These are phyloP conservation scores for Myotis lucifugus DNA, from an alignment of 2,113 vertebrate species.

Conservation along the genomic window DNA sequence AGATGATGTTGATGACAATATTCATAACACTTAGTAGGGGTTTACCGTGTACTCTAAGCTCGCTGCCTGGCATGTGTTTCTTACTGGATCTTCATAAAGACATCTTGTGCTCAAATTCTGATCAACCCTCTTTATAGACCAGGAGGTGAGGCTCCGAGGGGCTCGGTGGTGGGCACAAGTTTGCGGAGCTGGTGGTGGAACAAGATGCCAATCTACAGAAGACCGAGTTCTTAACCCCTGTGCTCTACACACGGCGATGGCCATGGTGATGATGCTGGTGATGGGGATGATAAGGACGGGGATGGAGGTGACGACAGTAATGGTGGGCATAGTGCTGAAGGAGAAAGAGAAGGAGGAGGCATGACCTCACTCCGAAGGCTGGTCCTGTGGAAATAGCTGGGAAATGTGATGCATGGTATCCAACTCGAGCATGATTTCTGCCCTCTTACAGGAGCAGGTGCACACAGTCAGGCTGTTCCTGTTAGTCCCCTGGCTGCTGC, in stretches of 20 bases:
- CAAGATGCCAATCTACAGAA: background rate
- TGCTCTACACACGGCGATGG: background rate
- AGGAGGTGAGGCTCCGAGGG: background rate
- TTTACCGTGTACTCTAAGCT: background rate
- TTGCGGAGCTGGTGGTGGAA: background rate
- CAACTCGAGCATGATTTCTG: background rate
- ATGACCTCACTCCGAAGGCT: background rate
- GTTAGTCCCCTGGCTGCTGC: rapidly evolving
- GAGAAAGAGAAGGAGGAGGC: background rate
- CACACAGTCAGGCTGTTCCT: background rate
- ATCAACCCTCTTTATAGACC: background rate
- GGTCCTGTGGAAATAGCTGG: background rate
- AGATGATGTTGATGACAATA: background rate
- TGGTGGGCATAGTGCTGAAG: background rate
- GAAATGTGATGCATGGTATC: rapidly evolving
- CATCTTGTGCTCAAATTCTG: too few species aligned
- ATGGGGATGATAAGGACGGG: background rate
- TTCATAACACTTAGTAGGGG: background rate
- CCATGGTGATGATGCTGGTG: background rate
- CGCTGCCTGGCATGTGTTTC: background rate
- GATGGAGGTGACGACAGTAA: rapidly evolving
- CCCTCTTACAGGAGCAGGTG: background rate
- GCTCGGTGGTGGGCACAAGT: background rate
- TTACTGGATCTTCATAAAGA: background rate
- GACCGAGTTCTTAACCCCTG: background rate